Evolutionary conservation across 2,797 vertebrate genomes (phyloP).

Genomic region (Cottoperca gobio): DNA sequence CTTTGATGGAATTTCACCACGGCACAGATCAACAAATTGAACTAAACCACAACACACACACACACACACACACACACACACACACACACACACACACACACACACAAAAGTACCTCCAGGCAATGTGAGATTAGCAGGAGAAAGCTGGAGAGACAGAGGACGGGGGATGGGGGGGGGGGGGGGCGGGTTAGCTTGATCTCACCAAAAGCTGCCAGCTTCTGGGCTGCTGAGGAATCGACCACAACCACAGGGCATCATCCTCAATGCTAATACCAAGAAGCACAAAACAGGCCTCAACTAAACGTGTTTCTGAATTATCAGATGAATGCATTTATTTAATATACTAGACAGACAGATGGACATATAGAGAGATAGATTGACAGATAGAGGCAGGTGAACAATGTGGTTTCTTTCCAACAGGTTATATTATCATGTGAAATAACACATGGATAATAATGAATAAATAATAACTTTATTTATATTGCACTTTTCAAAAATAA

Average conservation of each 20-base stretch:
- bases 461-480: too few relatives aligned
- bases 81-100: too few relatives aligned
- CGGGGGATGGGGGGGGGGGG: too few relatives aligned
- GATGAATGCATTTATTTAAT: too few relatives aligned
- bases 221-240: slow-evolving; percentile 24
- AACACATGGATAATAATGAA: too few relatives aligned
- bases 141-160: not conserved
- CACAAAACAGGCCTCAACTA: not conserved
- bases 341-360: not conserved
- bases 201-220: slow-evolving; percentile 17
- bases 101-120: slow-evolving; percentile 49
- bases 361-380: not conserved
- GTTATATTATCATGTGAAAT: not conserved
- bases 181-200: slow-evolving; percentile 3
- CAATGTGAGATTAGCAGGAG: slow-evolving; percentile 40
- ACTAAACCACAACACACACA: slow-evolving; percentile 32
- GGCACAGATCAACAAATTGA: slow-evolving; percentile 45
- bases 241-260: slow-evolving; percentile 18
- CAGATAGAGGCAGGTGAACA: not conserved
- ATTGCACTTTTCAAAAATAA: too few relatives aligned
- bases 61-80: too few relatives aligned
- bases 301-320: too few relatives aligned
- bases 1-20: slow-evolving; percentile 37
- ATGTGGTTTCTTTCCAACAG: not conserved
- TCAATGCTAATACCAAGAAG: slow-evolving; percentile 2